Evolutionary conservation across 2,888 invertebrate species (phyloP), one percentile per base, ranked within the genome.

Genomic region (Drosophila ezoana): DNA sequence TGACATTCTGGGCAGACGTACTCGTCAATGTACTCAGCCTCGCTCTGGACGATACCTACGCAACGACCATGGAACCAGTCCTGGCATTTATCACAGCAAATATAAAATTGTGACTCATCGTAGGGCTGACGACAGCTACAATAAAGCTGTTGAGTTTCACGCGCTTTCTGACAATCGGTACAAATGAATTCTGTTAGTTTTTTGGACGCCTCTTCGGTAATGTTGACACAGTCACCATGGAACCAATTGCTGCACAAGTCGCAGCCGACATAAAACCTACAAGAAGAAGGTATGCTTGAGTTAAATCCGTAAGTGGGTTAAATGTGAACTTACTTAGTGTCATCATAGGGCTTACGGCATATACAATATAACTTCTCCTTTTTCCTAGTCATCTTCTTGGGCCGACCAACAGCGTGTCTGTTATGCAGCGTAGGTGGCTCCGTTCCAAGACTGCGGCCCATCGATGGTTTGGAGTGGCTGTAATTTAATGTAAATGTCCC

Each of bases 1-100:
- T 98, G 97, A 93, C 99, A 99, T 91, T 96, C 96, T 0, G 99
- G 99, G 93, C 99, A 99, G 79, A 98, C 95, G 90, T 99, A 99
- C 87, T 98, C 98, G 89, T 98, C 98, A 81, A 99, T 97, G 84
- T 96, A 96, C 90, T 98, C 97, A 20, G 98, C 98, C 91, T 98
- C 98, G 3, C 97, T 97, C 90, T 97, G 98, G 52, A 98, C 93
- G 89, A 98, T 97, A 40, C 99, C 99, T 45, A 99, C 99, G 93
- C 99, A 99, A 63, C 97, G 95, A 8, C 99, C 99, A 92, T 99
- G 99, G 93, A 98, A 99, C 99, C 99, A 99, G 93, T 98, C 99
- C 92, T 99, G 98, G 92, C 99, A 99, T 74, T 96, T 95, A 93
- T 99, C 99, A 92, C 99, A 99, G 91, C 98, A 99, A 90, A 99